These are phyloP conservation scores for Drosophila pruinosa DNA, from an alignment of 1,140 invertebrate species.

Conservation along the genomic window DNA sequence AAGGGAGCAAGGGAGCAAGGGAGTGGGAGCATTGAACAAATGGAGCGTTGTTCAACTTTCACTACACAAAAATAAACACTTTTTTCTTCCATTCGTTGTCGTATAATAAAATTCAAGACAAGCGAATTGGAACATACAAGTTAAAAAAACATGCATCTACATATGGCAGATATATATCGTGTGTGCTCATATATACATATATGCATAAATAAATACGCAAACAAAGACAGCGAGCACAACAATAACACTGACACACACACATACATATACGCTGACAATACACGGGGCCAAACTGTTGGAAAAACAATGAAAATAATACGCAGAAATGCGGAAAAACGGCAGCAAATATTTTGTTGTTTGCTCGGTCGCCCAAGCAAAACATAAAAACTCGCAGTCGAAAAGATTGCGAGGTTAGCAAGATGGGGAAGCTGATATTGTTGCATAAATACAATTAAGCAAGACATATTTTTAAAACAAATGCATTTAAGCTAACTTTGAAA, in stretches of 20 bases:
- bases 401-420: background rate
- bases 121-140: constrained; percentile 72
- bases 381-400: constrained; percentile 1
- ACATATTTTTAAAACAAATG: constrained; percentile 16
- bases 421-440: constrained; percentile 4
- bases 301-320: constrained; percentile 78
- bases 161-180: constrained; percentile 28
- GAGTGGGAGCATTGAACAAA: too few relatives aligned
- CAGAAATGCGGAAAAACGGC: constrained; percentile 73
- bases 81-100: constrained; percentile 28
- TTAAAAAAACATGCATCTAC: constrained; percentile 46
- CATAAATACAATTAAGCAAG: constrained; percentile 29
- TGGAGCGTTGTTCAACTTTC: constrained; percentile 16
- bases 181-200: background rate
- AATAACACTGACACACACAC: constrained; percentile 33
- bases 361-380: constrained; percentile 40
- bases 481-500: constrained; percentile 2
- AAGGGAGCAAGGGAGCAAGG: too few relatives aligned
- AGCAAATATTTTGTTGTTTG: constrained; percentile 58
- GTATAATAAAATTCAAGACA: constrained; percentile 75
- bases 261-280: constrained; percentile 4
- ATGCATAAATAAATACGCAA: constrained; percentile 63
- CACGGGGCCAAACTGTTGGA: constrained; percentile 41
- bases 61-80: constrained; percentile 64
- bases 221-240: constrained; percentile 40